Conservation (phyloP, 2,113 vertebrate genomes). For the Phaethon lepturus region DNA sequence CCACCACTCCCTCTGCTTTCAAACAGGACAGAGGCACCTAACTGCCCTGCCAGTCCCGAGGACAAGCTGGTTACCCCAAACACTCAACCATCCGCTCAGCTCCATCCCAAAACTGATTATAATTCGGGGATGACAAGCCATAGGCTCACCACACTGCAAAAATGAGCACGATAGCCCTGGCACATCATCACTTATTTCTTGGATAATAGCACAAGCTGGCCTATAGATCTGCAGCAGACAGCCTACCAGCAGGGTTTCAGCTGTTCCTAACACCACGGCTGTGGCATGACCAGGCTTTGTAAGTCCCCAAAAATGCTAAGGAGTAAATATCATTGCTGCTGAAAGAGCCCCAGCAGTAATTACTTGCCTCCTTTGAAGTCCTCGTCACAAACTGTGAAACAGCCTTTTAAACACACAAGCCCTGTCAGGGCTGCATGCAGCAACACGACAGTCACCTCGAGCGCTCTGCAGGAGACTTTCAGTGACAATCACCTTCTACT, state of each 20-base stretch:
- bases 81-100: not conserved
- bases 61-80: not conserved
- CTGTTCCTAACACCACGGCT: not conserved
- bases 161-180: accelerated
- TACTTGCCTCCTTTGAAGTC: not conserved
- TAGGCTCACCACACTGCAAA: not conserved
- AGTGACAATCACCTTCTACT: not conserved
- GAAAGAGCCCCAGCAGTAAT: not conserved
- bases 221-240: not conserved
- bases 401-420: not conserved
- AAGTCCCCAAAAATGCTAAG: not conserved
- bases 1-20: not conserved
- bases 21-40: not conserved
- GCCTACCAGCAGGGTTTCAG: accelerated
- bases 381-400: not conserved
- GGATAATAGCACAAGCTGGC: not conserved
- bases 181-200: not conserved
- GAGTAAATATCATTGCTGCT: not conserved
- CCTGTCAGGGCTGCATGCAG: not conserved
- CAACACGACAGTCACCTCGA: not conserved
- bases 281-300: too few species aligned
- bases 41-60: not conserved
- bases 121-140: not conserved
- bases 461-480: not conserved
- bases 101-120: not conserved